Evolutionary conservation across 2,113 vertebrate genomes (phyloP).

Genomic region (Aviceda subcristata): DNA sequence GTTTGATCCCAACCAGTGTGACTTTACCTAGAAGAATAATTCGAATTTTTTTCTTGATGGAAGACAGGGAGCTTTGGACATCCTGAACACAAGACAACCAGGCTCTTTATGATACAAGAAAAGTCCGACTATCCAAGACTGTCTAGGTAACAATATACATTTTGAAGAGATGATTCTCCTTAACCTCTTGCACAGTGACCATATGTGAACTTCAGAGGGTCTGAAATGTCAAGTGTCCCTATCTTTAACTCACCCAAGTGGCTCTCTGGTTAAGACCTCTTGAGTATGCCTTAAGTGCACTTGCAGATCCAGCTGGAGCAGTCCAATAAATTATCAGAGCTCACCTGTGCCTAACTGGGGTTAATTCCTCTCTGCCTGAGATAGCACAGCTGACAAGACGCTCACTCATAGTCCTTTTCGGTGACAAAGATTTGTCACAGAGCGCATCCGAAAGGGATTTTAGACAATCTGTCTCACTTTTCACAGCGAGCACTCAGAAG

Average conservation of each 20-base stretch:
- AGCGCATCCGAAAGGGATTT: not conserved
- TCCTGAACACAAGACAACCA: not conserved
- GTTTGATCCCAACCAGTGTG: not conserved
- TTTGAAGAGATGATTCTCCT: not conserved
- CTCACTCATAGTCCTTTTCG: not conserved
- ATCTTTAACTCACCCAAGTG: not conserved
- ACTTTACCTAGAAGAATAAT: not conserved
- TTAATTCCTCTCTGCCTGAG: not conserved
- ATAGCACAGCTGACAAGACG: not conserved
- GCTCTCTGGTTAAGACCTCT: not conserved
- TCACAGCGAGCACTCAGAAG: not conserved
- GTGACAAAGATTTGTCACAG: not conserved
- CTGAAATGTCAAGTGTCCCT: not conserved
- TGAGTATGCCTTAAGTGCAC: not conserved
- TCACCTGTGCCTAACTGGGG: not conserved
- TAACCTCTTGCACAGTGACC: not conserved
- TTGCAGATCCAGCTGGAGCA: not conserved
- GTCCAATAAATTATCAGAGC: not conserved
- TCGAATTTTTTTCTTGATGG: not conserved
- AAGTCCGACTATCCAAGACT: not conserved
- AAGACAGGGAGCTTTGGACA: not conserved
- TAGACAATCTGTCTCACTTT: not conserved
- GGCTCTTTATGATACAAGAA: not conserved
- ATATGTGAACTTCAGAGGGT: not conserved
- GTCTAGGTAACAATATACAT: not conserved